phyloP scores from a whole-genome alignment of 2,888 invertebrate species.

The Megastigmus dorsalis region DNA sequence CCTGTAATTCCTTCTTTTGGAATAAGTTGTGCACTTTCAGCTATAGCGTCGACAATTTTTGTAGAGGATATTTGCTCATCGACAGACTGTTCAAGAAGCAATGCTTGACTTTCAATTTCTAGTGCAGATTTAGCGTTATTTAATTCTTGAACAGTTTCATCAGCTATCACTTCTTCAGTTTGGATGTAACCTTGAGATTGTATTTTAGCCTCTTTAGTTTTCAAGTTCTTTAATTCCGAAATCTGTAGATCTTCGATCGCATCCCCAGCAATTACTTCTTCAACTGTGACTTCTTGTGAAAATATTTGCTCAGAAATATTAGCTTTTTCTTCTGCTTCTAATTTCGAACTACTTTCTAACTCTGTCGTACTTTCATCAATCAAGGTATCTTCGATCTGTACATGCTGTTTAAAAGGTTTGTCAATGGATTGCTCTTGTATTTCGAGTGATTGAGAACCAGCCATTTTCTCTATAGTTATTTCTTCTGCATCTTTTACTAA shows the following conservation, averaged over 20 bases:
- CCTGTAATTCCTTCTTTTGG: too few species aligned
- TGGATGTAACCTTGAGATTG: too few species aligned
- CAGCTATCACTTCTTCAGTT: not conserved
- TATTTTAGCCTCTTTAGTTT: not conserved
- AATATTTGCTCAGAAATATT: not conserved
- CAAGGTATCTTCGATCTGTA: not conserved
- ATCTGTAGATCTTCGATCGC: too few species aligned
- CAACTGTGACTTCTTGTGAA: not conserved
- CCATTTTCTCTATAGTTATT: too few species aligned
- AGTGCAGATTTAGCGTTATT: not conserved
- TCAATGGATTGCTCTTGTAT: too few species aligned
- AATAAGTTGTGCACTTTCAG: too few species aligned
- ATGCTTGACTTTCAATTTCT: too few species aligned
- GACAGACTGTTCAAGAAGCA: too few species aligned
- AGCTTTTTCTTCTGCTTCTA: not conserved
- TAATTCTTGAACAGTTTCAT: not conserved
- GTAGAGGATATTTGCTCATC: too few species aligned
- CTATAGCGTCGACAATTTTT: too few species aligned
- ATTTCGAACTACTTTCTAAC: not conserved
- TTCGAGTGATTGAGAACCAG: too few species aligned
- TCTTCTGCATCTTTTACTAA: too few species aligned
- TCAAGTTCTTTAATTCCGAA: not conserved
- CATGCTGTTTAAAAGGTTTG: not conserved
- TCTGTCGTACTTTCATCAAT: not conserved
- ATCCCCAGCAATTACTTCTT: not conserved